phyloP scores from a whole-genome alignment of 1,140 invertebrate genomes.

The Battus philenor region DNA sequence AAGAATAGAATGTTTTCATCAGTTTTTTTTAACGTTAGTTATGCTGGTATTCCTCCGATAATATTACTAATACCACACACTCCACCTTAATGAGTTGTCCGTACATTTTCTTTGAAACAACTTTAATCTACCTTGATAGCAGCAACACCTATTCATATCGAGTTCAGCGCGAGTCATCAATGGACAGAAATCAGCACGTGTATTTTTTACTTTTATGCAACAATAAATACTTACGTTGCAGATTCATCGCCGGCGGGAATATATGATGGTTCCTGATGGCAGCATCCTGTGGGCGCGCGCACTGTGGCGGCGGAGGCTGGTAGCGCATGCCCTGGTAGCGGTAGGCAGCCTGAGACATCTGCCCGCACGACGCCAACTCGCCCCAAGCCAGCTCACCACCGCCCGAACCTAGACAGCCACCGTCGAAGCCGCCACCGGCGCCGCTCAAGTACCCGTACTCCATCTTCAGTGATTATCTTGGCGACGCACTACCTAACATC shows the following conservation, averaged over 20 bases:
- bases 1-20: no score
- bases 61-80: no score
- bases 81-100: no score
- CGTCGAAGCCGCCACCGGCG: constrained; percentile 64
- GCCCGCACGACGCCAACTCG: constrained; percentile 89
- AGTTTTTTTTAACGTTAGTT: no score
- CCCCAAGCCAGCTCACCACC: constrained; percentile 80
- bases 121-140: no score
- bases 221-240: constrained; percentile 76
- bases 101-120: no score
- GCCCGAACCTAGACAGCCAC: constrained; percentile 54
- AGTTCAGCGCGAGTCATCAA: no score
- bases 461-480: constrained; percentile 47
- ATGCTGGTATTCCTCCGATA: no score
- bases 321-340: constrained; percentile 78
- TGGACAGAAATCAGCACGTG: no score
- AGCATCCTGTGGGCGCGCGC: constrained; percentile 64
- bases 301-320: constrained; percentile 68
- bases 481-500: constrained; percentile 40
- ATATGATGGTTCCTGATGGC: constrained; percentile 70
- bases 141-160: no score
- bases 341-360: constrained; percentile 88
- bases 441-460: constrained; percentile 74
- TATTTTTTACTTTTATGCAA: no score
- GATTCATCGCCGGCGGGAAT: constrained; percentile 72